phyloP scores from a whole-genome alignment of 2,113 vertebrate genomes.

The Stegastes partitus region DNA sequence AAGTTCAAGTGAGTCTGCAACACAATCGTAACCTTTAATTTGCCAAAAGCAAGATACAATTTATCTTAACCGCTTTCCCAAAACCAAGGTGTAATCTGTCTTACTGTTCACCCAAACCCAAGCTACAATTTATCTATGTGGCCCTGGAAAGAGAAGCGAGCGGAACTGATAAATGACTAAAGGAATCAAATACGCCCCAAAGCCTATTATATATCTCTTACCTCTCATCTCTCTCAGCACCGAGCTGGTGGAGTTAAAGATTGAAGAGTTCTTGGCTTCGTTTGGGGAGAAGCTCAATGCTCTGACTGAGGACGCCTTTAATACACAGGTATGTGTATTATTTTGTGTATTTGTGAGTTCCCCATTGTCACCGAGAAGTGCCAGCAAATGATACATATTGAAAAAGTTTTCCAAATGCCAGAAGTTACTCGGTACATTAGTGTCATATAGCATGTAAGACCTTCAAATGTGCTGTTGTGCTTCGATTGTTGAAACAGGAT shows the following conservation, averaged over 20 bases:
- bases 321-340: constrained; percentile 79
- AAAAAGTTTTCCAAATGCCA: constrained; percentile 27
- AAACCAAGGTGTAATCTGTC: constrained; percentile 59
- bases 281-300: constrained; percentile 91
- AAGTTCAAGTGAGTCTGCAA: constrained; percentile 91
- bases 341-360: constrained; percentile 25
- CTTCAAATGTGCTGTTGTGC: background rate
- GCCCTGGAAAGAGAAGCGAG: constrained; percentile 43
- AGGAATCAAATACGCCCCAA: constrained; percentile 60
- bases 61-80: constrained; percentile 55
- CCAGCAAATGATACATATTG: background rate
- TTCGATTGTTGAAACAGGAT: too few species aligned
- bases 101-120: constrained; percentile 50
- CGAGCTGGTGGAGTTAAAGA: constrained; percentile 94
- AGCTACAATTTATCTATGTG: constrained; percentile 59
- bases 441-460: background rate
- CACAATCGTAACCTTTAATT: constrained; percentile 58
- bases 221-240: constrained; percentile 85
- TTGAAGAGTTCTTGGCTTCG: constrained; percentile 94
- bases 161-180: constrained; percentile 67
- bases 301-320: constrained; percentile 93
- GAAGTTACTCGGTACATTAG: constrained; percentile 9
- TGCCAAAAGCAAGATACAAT: constrained; percentile 48
- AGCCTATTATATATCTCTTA: constrained; percentile 53
- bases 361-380: constrained; percentile 14